Conservation (phyloP, 2,888 invertebrate species). For the Amaurobius ferox region DNA sequence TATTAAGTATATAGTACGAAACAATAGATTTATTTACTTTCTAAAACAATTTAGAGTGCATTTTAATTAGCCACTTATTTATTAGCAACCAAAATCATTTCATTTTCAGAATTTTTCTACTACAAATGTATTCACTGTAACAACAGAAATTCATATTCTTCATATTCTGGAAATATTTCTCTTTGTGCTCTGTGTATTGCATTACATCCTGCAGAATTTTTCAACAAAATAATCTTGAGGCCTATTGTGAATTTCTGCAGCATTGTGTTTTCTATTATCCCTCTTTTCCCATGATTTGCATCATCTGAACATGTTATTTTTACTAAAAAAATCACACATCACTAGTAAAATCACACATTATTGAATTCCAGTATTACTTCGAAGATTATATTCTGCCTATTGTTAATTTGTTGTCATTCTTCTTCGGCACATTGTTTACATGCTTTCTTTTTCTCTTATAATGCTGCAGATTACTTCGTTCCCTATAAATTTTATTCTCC, state of each 20-base stretch:
- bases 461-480: neutral
- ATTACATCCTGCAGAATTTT: constrained; percentile 2
- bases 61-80: neutral
- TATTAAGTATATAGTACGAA: no score
- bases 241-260: neutral
- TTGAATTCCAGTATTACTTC: neutral
- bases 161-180: neutral
- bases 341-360: neutral
- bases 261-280: neutral
- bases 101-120: neutral
- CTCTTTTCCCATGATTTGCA: neutral
- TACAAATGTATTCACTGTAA: neutral
- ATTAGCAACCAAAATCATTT: neutral
- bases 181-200: neutral
- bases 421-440: no score
- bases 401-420: neutral
- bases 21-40: no score
- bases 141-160: neutral
- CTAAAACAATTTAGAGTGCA: no score
- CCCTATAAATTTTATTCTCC: no score
- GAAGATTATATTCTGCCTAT: neutral
- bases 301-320: neutral
- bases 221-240: neutral
- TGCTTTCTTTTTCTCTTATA: neutral
- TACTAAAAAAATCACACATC: no score